Evolutionary conservation across 1,140 invertebrate genomes (phyloP).

Genomic region (Euura lappo): DNA sequence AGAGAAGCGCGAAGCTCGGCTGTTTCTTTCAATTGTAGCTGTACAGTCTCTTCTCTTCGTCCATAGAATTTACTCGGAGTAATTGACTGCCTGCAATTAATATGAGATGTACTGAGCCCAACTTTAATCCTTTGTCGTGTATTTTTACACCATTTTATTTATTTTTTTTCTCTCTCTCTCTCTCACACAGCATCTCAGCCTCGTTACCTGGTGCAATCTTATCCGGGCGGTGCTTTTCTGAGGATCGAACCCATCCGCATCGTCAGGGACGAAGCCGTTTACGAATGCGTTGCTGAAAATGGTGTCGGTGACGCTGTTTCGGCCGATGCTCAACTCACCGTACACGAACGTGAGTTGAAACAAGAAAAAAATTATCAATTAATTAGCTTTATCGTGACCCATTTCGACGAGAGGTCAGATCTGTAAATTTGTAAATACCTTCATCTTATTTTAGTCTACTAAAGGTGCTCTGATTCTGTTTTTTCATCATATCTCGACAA

Average conservation of each 20-base stretch:
- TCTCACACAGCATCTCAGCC: conserved; percentile 67
- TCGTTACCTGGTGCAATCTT: conserved; percentile 74
- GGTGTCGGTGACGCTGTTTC: conserved; percentile 92
- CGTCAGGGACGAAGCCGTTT: conserved; percentile 84
- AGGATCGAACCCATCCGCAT: conserved; percentile 90
- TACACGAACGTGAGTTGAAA: conserved; percentile 81
- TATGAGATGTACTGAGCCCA: not conserved
- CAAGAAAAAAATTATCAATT: not conserved
- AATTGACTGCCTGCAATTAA: not conserved
- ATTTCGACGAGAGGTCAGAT: too few relatives aligned
- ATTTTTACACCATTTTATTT: not conserved
- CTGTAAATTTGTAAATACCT: too few relatives aligned
- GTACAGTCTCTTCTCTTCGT: too few relatives aligned
- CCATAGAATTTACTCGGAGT: not conserved
- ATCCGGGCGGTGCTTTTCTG: conserved; percentile 78
- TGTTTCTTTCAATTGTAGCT: not conserved
- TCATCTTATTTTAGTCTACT: too few relatives aligned
- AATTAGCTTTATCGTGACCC: too few relatives aligned
- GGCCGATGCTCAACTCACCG: conserved; percentile 84
- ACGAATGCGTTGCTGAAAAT: conserved; percentile 97
- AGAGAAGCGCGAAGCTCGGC: not conserved
- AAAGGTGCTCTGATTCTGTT: too few relatives aligned
- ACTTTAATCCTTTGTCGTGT: too few relatives aligned
- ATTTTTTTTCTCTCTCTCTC: conserved; percentile 23
- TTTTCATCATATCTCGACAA: too few relatives aligned